Evolutionary conservation across 2,888 invertebrate species (phyloP).

Genomic region (Bellardia pandia): DNA sequence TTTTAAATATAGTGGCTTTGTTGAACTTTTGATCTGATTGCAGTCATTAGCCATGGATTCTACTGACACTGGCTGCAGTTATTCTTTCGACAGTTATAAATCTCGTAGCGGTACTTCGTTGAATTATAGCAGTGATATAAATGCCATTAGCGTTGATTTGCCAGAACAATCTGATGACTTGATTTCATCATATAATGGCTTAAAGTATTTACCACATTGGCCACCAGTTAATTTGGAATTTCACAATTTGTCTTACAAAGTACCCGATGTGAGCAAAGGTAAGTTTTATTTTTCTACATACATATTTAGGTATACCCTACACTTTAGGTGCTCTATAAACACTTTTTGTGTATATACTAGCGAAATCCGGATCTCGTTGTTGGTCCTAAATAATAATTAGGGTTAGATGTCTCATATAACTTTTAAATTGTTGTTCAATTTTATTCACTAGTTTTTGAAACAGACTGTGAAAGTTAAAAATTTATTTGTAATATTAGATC

Average conservation of each 20-base stretch:
- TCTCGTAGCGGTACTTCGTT: constrained; percentile 77
- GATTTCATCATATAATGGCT: constrained; percentile 86
- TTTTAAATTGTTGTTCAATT: too few species aligned
- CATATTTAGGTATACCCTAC: too few species aligned
- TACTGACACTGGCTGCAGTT: constrained; percentile 74
- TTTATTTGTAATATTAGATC: too few species aligned
- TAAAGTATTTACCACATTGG: constrained; percentile 87
- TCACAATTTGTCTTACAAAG: constrained; percentile 91
- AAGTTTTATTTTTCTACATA: constrained; percentile 56
- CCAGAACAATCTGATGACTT: constrained; percentile 85
- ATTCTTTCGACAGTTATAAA: constrained; percentile 75
- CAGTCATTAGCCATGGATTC: constrained; percentile 71
- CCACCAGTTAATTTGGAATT: constrained; percentile 93
- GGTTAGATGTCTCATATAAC: too few species aligned
- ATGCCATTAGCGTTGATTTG: constrained; percentile 81
- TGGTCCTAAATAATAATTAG: too few species aligned
- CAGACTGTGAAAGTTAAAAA: too few species aligned
- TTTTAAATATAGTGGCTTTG: background rate
- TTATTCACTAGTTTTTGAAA: too few species aligned
- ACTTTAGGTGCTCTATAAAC: too few species aligned
- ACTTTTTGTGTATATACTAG: too few species aligned
- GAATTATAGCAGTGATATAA: constrained; percentile 81
- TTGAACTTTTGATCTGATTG: constrained; percentile 15
- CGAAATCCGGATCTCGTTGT: too few species aligned
- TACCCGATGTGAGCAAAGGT: constrained; percentile 89